phyloP scores from a whole-genome alignment of 23 tunicate genomes.

The Oikopleura albicans region DNA sequence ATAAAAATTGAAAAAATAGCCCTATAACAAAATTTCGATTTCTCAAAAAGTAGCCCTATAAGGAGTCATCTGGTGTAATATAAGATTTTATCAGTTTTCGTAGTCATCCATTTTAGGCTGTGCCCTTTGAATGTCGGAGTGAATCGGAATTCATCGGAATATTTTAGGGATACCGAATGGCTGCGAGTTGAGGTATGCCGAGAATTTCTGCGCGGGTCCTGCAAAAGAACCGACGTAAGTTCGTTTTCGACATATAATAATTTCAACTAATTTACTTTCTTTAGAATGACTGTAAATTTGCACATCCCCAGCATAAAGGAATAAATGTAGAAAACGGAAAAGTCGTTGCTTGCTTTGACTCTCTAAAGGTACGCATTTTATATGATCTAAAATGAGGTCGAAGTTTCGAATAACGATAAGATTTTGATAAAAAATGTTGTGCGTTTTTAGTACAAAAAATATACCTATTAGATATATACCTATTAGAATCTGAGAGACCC shows the following conservation, averaged over 20 bases:
- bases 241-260: background rate
- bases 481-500: too few relatives aligned
- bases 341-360: slow-evolving; percentile 92
- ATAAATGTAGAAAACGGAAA: slow-evolving; percentile 65
- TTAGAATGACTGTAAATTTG: slow-evolving; percentile 65
- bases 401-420: too few relatives aligned
- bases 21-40: too few relatives aligned
- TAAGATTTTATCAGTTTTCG: too few relatives aligned
- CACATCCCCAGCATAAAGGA: slow-evolving; percentile 65
- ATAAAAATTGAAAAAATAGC: background rate
- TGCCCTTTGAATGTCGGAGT: too few relatives aligned
- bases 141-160: background rate
- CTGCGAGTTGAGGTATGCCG: slow-evolving; percentile 97
- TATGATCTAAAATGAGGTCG: too few relatives aligned
- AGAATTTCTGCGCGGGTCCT: slow-evolving; percentile 80
- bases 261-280: background rate
- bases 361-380: slow-evolving; percentile 77
- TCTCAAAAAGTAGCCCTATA: too few relatives aligned
- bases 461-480: too few relatives aligned
- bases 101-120: too few relatives aligned
- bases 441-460: too few relatives aligned
- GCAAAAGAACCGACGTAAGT: slow-evolving; percentile 45
- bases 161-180: slow-evolving; percentile 90
- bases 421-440: too few relatives aligned
- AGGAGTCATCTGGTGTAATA: too few relatives aligned